Percentiles rank a stretch among this genome's conserved stretches.
Conservation (phyloP, 2,113 vertebrate genomes). For the Dascyllus trimaculatus region DNA sequence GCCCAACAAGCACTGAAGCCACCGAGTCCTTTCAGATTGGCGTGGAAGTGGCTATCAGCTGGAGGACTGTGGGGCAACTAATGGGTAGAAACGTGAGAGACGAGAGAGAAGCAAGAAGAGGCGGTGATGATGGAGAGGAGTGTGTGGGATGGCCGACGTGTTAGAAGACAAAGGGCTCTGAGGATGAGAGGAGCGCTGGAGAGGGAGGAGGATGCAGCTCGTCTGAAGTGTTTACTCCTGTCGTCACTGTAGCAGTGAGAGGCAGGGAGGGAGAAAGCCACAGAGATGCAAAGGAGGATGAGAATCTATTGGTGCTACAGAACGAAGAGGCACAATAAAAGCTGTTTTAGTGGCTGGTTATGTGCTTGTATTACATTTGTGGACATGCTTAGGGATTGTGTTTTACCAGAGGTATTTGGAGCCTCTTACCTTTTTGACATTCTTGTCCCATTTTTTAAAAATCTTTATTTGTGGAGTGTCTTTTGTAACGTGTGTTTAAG, state of each 20-base stretch:
- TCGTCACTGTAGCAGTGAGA: constrained; percentile 25
- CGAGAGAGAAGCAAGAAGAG: constrained; percentile 31
- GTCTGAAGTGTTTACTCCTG: constrained; percentile 60
- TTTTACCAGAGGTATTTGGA: constrained; percentile 4
- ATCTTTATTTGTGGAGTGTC: not conserved
- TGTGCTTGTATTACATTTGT: not conserved
- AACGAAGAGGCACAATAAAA: constrained; percentile 21
- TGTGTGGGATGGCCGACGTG: constrained; percentile 52
- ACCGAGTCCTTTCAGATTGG: not conserved
- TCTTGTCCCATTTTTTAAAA: not conserved
- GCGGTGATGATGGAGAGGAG: constrained; percentile 47
- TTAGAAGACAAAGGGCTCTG: constrained; percentile 59
- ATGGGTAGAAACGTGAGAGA: constrained; percentile 32
- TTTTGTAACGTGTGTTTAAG: constrained; percentile 2
- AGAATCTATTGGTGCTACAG: constrained; percentile 22
- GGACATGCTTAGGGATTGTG: not conserved
- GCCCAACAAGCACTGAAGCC: not conserved
- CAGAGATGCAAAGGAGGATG: constrained; percentile 28
- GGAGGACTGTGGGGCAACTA: constrained; percentile 24
- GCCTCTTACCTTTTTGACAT: not conserved
- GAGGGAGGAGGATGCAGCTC: constrained; percentile 45
- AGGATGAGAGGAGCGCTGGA: constrained; percentile 48
- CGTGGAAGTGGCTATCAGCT: constrained; percentile 17
- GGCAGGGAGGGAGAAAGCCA: constrained; percentile 15
- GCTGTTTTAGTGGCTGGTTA: not conserved